A percentile compares a stretch with the other conserved stretches of the same genome.
Conservation (phyloP, 2,113 vertebrate genomes). For the Lophura nycthemera region DNA sequence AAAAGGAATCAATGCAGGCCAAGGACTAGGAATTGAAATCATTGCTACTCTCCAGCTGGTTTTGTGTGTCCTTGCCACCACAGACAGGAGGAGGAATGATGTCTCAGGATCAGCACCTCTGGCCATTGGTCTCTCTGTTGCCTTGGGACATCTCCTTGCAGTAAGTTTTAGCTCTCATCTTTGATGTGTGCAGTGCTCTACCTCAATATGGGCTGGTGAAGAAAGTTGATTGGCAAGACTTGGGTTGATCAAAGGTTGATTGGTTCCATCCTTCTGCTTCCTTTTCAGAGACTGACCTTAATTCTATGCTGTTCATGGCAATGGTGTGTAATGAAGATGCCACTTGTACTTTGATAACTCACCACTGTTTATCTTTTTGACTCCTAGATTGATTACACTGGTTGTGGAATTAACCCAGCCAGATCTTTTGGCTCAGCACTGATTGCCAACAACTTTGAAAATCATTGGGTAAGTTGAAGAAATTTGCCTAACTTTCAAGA, state of each 20-base stretch:
- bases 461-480: slow-evolving; percentile 91
- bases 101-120: slow-evolving; percentile 89
- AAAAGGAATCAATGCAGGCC: slow-evolving; percentile 80
- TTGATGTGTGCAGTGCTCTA: neutral
- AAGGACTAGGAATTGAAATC: slow-evolving; percentile 93
- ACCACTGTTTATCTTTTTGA: slow-evolving; percentile 3
- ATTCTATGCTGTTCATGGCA: neutral
- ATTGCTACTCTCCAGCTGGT: slow-evolving; percentile 95
- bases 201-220: no score
- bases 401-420: slow-evolving; percentile 97
- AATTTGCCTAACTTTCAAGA: neutral
- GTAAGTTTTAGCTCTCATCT: slow-evolving; percentile 77
- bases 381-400: slow-evolving; percentile 93
- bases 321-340: neutral
- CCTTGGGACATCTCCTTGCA: slow-evolving; percentile 92
- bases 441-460: slow-evolving; percentile 83
- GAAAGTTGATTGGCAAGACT: neutral
- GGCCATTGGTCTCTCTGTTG: slow-evolving; percentile 94
- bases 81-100: slow-evolving; percentile 90
- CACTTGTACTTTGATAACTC: neutral
- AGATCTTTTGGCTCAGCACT: slow-evolving; percentile 93
- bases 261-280: neutral
- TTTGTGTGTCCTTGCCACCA: slow-evolving; percentile 94
- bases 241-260: no score
- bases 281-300: neutral